Base-by-base conservation (phyloP, 2,888 invertebrate genomes). In the Liopterus haemorrhoidalis region DNA sequence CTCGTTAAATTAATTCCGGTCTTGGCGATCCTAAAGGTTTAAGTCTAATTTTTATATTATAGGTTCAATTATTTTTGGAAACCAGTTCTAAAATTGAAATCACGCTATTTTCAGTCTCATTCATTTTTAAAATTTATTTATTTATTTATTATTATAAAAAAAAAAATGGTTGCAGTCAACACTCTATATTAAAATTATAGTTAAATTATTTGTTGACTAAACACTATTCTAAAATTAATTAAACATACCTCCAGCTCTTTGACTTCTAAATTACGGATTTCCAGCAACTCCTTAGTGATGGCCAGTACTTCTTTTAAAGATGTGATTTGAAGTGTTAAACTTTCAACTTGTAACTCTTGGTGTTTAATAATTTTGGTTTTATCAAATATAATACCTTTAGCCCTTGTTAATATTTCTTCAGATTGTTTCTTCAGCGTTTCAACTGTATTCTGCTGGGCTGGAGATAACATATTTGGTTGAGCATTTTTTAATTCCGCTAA, bases 271-370 rank as follows among this genome's bases (percentile, higher is more conserved):
- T 83, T 87, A 51, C 87, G 77, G 33, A 89, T 83, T 57, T 83
- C 81, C 15, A 89, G 65, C 59, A 89, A 69, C 55, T 87, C 85
- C 62, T 86, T 88, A 2, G 88, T 87, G 47, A 89, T 85, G 6
- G 73, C 67, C n/a, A 86, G 78, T 31, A 89, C 87, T 59, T 89
- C 87, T 62, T 86, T 87, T 21, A 88, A 69, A 1, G 87, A 85
- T 28, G 76, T 72, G 5, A 86, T 82, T 65, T 89, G 85, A 5
- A 76, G 76, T 19, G 70, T 76, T 35, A 85, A 65, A 0, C 85
- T 85, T 47, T 76, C 75, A 41, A 87, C 85, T 65, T 87, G 86
- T 52, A 83, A 71, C 60, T 88, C 87, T 59, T 87, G 84, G 62
- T 85, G 85, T 60, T 81, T 81, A 51, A 82, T 81, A 57, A 81